Evolutionary conservation across 2,888 invertebrate genomes (phyloP).

Genomic region (Temnothorax unifasciatus): DNA sequence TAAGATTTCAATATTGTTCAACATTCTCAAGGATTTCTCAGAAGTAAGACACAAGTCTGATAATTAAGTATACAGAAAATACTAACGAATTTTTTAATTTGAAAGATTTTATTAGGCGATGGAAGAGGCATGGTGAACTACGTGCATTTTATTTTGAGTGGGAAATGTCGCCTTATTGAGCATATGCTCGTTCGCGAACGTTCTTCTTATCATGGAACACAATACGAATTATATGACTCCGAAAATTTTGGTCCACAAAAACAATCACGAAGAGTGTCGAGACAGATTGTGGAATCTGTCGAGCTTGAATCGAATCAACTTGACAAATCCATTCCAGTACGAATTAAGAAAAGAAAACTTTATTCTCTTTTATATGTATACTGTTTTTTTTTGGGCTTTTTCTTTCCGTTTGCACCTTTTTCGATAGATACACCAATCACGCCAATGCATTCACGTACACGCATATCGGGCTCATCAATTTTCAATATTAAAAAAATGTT

Average conservation of each 20-base stretch:
- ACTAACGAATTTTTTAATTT: constrained; percentile 48
- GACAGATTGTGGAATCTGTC: neutral
- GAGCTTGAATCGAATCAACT: neutral
- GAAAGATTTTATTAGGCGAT: constrained; percentile 82
- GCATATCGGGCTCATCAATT: neutral
- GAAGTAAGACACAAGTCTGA: neutral
- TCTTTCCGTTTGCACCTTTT: neutral
- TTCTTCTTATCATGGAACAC: constrained; percentile 83
- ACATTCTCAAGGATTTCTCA: neutral
- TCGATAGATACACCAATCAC: neutral
- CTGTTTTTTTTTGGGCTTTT: neutral
- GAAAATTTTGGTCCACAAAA: neutral
- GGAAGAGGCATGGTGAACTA: constrained; percentile 84
- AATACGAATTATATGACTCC: constrained; percentile 87
- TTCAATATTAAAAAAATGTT: neutral
- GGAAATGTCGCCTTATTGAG: constrained; percentile 89
- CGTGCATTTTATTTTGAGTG: constrained; percentile 88
- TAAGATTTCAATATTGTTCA: neutral
- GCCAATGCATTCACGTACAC: neutral
- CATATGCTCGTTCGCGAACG: constrained; percentile 87
- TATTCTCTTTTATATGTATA: neutral
- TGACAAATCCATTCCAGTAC: constrained; percentile 22
- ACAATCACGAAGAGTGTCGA: constrained; percentile 15
- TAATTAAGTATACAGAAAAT: constrained; percentile 20
- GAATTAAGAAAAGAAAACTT: neutral